Evolutionary conservation across 2,113 vertebrate species (phyloP), one percentile per base, ranked within the genome.

Genomic region (Mungos mungo): DNA sequence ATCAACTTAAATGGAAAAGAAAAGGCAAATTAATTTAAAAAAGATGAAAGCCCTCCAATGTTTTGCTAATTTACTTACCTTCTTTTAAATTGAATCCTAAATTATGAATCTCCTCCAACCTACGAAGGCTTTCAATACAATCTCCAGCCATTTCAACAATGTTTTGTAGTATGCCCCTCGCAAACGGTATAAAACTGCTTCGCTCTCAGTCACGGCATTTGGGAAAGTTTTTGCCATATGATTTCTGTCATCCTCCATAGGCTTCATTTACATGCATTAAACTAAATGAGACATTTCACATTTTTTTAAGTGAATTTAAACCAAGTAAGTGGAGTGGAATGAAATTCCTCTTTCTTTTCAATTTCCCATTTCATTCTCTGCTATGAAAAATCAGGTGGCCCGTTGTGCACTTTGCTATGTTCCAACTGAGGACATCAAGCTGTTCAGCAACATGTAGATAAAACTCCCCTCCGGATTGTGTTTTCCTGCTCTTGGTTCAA

Each of bases 211-310:
- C 63, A 52, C 19, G 65, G 66, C 0, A 10, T 74, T 29, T 63
- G 35, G 3, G 84, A 47, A n/a, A 0, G 4, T 69, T 5, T 71
- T 80, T 52, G 50, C 57, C 47, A 54, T 93, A 72, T 81, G 90
- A 63, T 96, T 97, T 92, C 77, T 93, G 29, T 91, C 79, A 79
- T 92, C 38, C 81, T 96, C 47, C 84, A 33, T 88, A 86, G 94
- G 13, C 89, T 63, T 25, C 1, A 88, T 94, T 74, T 90, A 4
- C 87, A 95, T 90, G 84, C 10, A 0, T 27, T 29, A 66, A 77
- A 72, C n/a, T 86, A 79, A 60, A 2, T 0, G 4, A 96, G 71
- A 50, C 31, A 13, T 29, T 65, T 76, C 0, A 23, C 47, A 0
- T 41, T 33, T 41, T 81, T 41, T 2, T 3, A 88, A 94, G 8